Base-by-base conservation (phyloP, 92 coral and sea anemone genomes). In the Siderastrea siderea region DNA sequence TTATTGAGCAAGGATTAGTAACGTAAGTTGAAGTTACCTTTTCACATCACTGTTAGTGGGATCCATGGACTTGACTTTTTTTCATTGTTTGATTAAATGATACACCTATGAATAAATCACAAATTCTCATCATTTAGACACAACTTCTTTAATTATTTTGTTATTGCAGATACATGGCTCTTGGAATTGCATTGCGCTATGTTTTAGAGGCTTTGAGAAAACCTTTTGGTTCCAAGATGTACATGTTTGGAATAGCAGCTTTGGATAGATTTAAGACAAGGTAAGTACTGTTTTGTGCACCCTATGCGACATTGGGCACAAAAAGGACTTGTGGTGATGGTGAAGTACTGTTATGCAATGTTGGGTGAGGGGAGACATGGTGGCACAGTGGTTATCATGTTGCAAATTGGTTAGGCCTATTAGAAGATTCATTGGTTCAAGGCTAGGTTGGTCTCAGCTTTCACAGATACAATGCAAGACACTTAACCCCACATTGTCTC, bases 231-330 rank as follows among this genome's bases (percentile, higher is more conserved):
- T 96, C 98, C 67, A 98, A 98, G 92, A 98, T 98, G 99, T 94
- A 94, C 71, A 92, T 95, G 97, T 98, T 98, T 91, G 99, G 99
- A 59, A 94, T 98, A 78, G 98, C 99, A 43, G 99, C 98, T 26
- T 88, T 98, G 88, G 99, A 98, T 75, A 90, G 99, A 75, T 98
- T 98, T 71, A 98, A 96, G 79, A 95, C 98, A 87, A 95, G 98
- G 98, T 95, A 84, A 15, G 47, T 52, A 17, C 0, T 46, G 7
- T 67, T 67, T 26, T 67, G 10, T 8, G 16, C 2, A 5, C 1
- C 6, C 38, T 26, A 26, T 26, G 38, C 38, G 38, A 26, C 38
- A 26, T 26, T 26, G 38, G 38, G 38, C 38, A 26, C 38, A 26
- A 26, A 26, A 26, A 26, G 38, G 38, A 26, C 38, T 26, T 26